These are phyloP conservation scores for Sparus aurata DNA, from an alignment of 2,797 vertebrate genomes.

Conservation along the genomic window DNA sequence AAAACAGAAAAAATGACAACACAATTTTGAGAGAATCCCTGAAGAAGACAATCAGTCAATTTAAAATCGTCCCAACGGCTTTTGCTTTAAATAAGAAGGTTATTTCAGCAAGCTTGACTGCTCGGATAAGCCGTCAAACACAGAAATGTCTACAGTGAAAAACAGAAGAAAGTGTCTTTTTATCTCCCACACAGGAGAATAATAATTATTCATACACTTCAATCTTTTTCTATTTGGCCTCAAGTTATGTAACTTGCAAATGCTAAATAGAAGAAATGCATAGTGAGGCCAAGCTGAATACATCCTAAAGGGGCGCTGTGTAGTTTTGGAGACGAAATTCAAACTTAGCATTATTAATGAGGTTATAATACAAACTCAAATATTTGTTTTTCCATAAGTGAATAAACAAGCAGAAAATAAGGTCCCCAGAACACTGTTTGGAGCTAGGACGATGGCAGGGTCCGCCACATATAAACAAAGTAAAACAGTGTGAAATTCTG, in stretches of 20 bases:
- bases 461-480: no score
- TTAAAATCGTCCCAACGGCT: conserved; percentile 36
- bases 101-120: conserved; percentile 37
- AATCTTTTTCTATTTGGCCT: no score
- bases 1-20: conserved; percentile 30
- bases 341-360: no score
- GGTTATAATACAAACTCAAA: no score
- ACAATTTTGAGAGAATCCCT: conserved; percentile 29
- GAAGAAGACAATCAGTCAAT: conserved; percentile 51
- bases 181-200: not conserved
- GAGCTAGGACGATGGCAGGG: no score
- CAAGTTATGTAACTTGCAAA: not conserved
- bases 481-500: no score
- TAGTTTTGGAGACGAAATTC: no score
- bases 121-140: conserved; percentile 46
- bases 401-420: no score
- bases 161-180: not conserved
- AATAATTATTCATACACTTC: conserved; percentile 2
- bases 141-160: conserved; percentile 25
- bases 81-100: conserved; percentile 39
- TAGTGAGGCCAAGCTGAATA: not conserved
- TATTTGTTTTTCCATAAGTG: no score
- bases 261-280: not conserved
- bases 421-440: no score
- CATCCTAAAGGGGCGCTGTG: not conserved